Evolutionary conservation across 2,113 vertebrate genomes (phyloP).

Genomic region (Catharus fuscescens): DNA sequence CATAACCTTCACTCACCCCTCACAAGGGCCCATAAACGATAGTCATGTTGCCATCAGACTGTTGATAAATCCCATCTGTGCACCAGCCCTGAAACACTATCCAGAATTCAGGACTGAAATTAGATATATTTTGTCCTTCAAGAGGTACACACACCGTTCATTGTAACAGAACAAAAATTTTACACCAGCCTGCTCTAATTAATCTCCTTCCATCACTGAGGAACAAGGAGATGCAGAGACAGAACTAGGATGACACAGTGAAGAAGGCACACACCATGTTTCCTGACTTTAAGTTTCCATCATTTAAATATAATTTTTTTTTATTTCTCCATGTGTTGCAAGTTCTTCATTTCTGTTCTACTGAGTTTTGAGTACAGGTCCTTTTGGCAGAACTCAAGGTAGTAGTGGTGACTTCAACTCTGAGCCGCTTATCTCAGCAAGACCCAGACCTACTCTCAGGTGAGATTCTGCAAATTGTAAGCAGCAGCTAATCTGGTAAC

Average conservation of each 20-base stretch:
- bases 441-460: background rate
- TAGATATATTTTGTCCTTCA: slow-evolving; percentile 14
- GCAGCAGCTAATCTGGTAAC: background rate
- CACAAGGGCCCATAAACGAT: background rate
- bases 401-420: background rate
- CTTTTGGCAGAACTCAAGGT: background rate
- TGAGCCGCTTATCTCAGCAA: background rate
- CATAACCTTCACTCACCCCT: background rate
- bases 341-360: background rate
- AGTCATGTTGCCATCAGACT: background rate
- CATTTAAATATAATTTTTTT: background rate
- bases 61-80: background rate
- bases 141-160: background rate
- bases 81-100: background rate
- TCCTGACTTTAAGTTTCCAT: background rate
- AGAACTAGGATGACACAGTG: background rate
- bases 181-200: background rate
- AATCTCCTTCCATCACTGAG: background rate
- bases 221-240: background rate
- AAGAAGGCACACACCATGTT: background rate
- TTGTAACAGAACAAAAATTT: background rate
- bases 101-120: background rate
- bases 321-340: background rate
- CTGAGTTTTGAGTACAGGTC: background rate
- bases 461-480: background rate